phyloP scores from a whole-genome alignment of 2,113 vertebrate species.

The Sylvilagus bachmani region DNA sequence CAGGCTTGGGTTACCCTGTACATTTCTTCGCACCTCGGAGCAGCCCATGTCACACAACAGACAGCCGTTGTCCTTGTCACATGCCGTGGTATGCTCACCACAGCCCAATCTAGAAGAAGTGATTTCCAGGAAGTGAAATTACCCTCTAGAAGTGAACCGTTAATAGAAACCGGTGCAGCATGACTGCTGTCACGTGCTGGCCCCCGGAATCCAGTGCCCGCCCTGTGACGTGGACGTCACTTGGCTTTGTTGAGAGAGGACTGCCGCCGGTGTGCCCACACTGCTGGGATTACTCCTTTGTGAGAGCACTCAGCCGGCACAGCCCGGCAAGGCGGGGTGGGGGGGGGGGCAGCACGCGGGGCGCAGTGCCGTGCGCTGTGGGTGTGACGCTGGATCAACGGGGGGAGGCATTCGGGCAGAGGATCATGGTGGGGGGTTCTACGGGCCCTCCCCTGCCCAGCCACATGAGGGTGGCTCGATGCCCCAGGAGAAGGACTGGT shows the following conservation, averaged over 20 bases:
- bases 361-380: too few relatives aligned
- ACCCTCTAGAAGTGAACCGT: background rate
- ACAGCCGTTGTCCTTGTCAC: background rate
- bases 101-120: background rate
- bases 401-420: background rate
- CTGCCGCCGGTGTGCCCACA: background rate
- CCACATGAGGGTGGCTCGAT: background rate
- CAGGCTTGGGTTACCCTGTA: background rate
- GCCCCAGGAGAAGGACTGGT: background rate
- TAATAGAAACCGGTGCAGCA: background rate
- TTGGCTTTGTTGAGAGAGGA: slow-evolving; percentile 32
- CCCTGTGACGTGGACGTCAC: background rate
- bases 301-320: background rate
- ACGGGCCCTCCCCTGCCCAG: background rate
- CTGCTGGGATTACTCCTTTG: background rate
- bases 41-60: background rate
- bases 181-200: background rate
- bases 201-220: background rate
- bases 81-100: background rate
- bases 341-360: accelerated
- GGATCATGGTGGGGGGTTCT: background rate
- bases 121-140: slow-evolving; percentile 47
- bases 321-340: background rate
- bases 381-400: background rate
- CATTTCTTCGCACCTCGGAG: background rate